phyloP scores from a whole-genome alignment of 2,113 vertebrate genomes.

The Petromus typicus region DNA sequence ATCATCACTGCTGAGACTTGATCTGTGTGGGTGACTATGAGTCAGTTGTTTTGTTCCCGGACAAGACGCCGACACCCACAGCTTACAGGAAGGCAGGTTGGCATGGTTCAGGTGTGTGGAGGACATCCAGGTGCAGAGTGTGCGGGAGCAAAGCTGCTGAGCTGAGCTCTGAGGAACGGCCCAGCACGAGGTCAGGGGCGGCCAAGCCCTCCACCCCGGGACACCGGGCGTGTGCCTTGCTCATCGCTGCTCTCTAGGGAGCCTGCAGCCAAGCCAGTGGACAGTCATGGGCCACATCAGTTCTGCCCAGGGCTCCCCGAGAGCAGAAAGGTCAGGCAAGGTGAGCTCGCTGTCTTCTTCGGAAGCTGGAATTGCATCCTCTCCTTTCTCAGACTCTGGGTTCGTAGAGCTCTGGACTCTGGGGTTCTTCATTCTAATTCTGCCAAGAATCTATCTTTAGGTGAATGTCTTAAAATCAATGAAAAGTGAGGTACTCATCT shows the following conservation, averaged over 20 bases:
- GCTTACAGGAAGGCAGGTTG: neutral
- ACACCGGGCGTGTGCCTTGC: neutral
- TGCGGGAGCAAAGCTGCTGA: neutral
- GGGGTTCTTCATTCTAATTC: neutral
- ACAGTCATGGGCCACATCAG: neutral
- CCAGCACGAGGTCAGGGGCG: too few relatives aligned
- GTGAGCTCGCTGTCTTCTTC: neutral
- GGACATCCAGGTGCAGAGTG: neutral
- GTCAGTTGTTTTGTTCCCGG: neutral
- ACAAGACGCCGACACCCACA: neutral
- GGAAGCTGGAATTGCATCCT: neutral
- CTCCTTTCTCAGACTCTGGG: neutral
- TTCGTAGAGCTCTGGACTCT: neutral
- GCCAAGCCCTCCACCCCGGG: neutral
- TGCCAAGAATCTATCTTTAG: neutral
- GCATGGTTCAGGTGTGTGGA: neutral
- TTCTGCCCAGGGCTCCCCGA: fast-evolving
- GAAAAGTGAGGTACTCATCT: neutral
- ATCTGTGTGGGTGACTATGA: neutral
- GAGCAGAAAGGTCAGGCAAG: neutral
- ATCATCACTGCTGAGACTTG: neutral
- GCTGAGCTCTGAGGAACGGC: neutral
- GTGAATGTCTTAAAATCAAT: neutral
- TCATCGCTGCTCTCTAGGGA: neutral
- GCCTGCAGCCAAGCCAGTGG: neutral